Base-by-base conservation (phyloP, 2,888 invertebrate species). In the Agrenia bidenticulata region DNA sequence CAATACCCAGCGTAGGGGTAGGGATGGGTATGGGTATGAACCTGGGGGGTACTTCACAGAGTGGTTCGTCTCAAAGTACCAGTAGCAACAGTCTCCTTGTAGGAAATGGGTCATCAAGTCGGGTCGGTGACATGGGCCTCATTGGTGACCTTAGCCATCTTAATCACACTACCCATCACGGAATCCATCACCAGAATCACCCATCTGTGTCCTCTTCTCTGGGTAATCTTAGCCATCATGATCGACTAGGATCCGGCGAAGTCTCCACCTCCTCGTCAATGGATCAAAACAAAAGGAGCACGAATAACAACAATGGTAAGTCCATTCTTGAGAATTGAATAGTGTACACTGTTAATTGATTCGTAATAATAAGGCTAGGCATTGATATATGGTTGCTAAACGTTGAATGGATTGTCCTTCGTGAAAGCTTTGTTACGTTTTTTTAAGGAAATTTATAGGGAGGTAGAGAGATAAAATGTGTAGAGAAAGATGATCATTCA, bases 1-100 rank as follows among this genome's bases (percentile, higher is more conserved):
- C 67, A 32, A 41, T 67, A 55, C 65, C 68, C 45, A 63, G 27
- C 21, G 63, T 63, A 23, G 61, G 69, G 41, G 68, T 73, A 45
- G 70, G 71, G 32, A 72, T 73, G 73, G 69, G 72, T 51, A 73
- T 74, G 72, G 72, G 72, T 27, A 72, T 73, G 70, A 73, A 73
- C 63, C 73, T 74, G 21, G 64, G 64, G n/a, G 41, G 53, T 61
- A 5, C 26, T 24, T 27, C 42, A 17, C 65, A 60, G 21, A 49
- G 54, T 42, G 64, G 63, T 27, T 64, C 61, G 49, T 50, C 63
- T 56, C 58, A 61, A 59, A 26, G 51, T 51, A 26, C 19, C 7
- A 51, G 11, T n/a, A 65, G 61, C 51, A 64, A 53, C 57, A 64
- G 63, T 32, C 42, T 41, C 42, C 51, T 59, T 13, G 57, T 53